These are phyloP conservation scores for Xylocopa sonorina DNA, from an alignment of 1,140 invertebrate species.

Conservation along the genomic window DNA sequence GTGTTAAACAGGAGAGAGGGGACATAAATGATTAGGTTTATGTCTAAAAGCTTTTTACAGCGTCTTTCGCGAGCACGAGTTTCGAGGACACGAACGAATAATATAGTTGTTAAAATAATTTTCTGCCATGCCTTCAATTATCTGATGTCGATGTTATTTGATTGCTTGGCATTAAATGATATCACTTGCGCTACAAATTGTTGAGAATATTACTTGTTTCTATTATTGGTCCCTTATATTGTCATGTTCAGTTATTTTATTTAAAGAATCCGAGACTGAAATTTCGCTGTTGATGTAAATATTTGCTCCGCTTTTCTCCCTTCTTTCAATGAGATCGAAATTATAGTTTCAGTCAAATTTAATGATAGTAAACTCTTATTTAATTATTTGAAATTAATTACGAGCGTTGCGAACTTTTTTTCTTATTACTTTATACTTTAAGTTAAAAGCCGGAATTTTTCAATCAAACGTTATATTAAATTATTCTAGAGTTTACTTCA, in stretches of 20 bases:
- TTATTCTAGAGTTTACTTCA: neutral
- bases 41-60: slow-evolving; percentile 1
- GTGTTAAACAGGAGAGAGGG: neutral
- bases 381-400: neutral
- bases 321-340: neutral
- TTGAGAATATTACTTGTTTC: slow-evolving; percentile 17
- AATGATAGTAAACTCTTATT: neutral
- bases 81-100: neutral
- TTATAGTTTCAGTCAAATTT: neutral
- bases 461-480: neutral
- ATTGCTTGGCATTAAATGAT: slow-evolving; percentile 31
- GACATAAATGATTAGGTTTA: neutral
- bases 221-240: neutral
- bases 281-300: neutral
- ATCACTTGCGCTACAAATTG: slow-evolving; percentile 1
- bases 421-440: neutral
- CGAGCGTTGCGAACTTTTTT: neutral
- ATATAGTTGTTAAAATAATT: slow-evolving; percentile 31
- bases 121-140: slow-evolving; percentile 27
- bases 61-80: slow-evolving; percentile 2
- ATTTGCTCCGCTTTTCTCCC: neutral
- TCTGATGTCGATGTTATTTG: slow-evolving; percentile 13
- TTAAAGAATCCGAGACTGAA: neutral
- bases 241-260: neutral
- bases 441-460: neutral